phyloP scores from a whole-genome alignment of 1,140 invertebrate species.

The Magallana ariakensis region DNA sequence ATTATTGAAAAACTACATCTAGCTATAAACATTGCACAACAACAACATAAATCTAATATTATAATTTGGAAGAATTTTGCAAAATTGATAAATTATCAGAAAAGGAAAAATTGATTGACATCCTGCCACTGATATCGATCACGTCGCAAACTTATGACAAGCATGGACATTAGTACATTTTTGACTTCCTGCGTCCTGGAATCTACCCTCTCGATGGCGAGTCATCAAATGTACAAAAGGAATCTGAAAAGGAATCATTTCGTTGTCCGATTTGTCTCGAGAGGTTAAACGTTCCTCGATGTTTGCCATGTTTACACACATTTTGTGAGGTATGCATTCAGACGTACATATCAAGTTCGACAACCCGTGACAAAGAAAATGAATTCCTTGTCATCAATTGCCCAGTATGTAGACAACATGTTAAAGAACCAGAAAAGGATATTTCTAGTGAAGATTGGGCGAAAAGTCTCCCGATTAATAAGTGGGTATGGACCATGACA shows the following conservation, averaged over 20 bases:
- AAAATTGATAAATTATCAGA: no score
- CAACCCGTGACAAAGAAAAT: not conserved
- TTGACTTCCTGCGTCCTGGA: no score
- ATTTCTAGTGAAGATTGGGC: not conserved
- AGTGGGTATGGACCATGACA: not conserved
- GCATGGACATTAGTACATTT: no score
- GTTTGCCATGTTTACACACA: not conserved
- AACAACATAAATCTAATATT: no score
- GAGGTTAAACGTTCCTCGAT: not conserved
- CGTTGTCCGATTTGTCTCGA: not conserved
- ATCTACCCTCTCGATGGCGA: no score
- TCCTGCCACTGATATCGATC: no score
- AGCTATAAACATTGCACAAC: no score
- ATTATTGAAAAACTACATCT: no score
- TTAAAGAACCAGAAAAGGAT: not conserved
- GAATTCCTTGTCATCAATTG: not conserved
- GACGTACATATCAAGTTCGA: slow-evolving; percentile 3
- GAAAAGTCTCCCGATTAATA: not conserved
- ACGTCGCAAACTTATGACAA: no score
- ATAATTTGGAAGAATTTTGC: no score
- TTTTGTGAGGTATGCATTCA: not conserved
- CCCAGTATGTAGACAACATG: not conserved
- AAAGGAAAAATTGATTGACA: no score
- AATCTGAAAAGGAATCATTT: not conserved
- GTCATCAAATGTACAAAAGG: no score